phyloP scores from a whole-genome alignment of 2,888 invertebrate genomes.

The Lacanobia oleracea region DNA sequence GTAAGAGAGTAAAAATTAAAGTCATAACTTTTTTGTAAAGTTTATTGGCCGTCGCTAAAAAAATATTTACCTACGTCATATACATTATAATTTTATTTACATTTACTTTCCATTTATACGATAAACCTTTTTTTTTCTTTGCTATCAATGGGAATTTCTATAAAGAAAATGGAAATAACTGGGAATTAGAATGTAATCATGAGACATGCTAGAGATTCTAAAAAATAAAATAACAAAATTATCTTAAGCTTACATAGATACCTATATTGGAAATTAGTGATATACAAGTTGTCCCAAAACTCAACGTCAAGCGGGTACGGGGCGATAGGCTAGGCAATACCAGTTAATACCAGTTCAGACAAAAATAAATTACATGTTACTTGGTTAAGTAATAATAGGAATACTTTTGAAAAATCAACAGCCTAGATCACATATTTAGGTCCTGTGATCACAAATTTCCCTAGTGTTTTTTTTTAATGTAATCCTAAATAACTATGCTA shows the following conservation, averaged over 20 bases:
- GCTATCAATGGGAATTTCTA: slow-evolving; percentile 20
- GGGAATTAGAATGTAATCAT: slow-evolving; percentile 35
- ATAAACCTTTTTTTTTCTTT: slow-evolving; percentile 53
- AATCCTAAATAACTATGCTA: too few species aligned
- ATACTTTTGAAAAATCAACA: too few species aligned
- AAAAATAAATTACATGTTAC: too few species aligned
- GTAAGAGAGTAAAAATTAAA: slow-evolving; percentile 56
- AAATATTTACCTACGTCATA: slow-evolving; percentile 77
- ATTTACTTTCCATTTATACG: slow-evolving; percentile 61
- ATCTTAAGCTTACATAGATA: slow-evolving; percentile 28
- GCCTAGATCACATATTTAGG: too few species aligned
- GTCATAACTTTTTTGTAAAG: slow-evolving; percentile 68
- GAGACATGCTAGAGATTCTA: slow-evolving; percentile 62
- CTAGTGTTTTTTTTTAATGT: too few species aligned
- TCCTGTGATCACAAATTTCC: too few species aligned
- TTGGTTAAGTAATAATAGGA: too few species aligned
- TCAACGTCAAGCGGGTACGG: too few species aligned
- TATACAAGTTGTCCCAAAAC: too few species aligned
- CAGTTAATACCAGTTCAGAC: too few species aligned
- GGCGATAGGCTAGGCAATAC: too few species aligned
- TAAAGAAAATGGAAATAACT: slow-evolving; percentile 29
- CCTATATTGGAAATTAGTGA: slow-evolving; percentile 41
- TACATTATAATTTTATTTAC: slow-evolving; percentile 65
- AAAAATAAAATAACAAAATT: slow-evolving; percentile 40
- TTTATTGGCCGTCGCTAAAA: slow-evolving; percentile 82